A percentile compares a stretch with the other conserved stretches of the same genome.
phyloP scores from a whole-genome alignment of 2,113 vertebrate genomes.

The Sinocyclocheilus anophthalmus region DNA sequence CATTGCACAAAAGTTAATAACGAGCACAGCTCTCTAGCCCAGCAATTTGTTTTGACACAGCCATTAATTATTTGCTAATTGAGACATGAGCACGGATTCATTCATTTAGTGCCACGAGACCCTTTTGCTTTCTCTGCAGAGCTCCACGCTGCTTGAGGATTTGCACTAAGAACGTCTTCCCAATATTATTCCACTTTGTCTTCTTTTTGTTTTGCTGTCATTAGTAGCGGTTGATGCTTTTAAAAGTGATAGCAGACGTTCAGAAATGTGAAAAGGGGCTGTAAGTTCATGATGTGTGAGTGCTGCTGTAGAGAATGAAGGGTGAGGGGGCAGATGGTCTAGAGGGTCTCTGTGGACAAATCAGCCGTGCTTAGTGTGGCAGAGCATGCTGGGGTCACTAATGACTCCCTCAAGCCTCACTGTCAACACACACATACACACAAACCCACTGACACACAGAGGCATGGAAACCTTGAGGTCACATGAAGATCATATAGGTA shows the following conservation, averaged over 20 bases:
- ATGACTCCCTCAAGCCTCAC: slow-evolving; percentile 60
- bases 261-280: neutral
- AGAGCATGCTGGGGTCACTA: slow-evolving; percentile 65
- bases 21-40: slow-evolving; percentile 62
- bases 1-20: slow-evolving; percentile 63
- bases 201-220: neutral
- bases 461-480: slow-evolving; percentile 54
- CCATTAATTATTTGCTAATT: slow-evolving; percentile 70
- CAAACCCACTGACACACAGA: neutral
- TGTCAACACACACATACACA: slow-evolving; percentile 53
- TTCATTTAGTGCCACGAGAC: slow-evolving; percentile 62
- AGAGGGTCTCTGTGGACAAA: slow-evolving; percentile 72
- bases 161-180: slow-evolving; percentile 26
- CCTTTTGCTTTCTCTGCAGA: slow-evolving; percentile 51
- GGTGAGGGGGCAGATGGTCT: slow-evolving; percentile 51
- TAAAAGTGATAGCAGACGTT: neutral
- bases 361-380: slow-evolving; percentile 63
- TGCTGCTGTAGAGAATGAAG: slow-evolving; percentile 31
- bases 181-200: slow-evolving; percentile 9
- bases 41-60: slow-evolving; percentile 66
- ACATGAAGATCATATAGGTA: slow-evolving; percentile 27
- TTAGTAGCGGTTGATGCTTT: neutral
- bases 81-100: slow-evolving; percentile 65
- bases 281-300: neutral
- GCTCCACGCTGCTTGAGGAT: slow-evolving; percentile 35